Evolutionary conservation across 2,797 vertebrate genomes (phyloP), one percentile per base, ranked within the genome.

Genomic region (Mus spretus): DNA sequence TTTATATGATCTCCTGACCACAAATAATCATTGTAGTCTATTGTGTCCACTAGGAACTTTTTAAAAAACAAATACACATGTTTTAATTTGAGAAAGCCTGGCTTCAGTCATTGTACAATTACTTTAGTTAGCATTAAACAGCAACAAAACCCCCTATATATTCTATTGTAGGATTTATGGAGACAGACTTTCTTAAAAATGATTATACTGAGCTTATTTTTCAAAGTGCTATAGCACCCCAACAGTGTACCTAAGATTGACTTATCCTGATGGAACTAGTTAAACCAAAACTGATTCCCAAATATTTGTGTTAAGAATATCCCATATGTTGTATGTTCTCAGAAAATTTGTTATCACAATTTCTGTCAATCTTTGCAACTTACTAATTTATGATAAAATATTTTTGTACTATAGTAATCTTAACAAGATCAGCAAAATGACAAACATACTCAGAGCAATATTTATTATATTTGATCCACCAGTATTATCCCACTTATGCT

Each of bases 251-350:
- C n/a, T 81, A 87, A 82, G 79, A 87, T n/a, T 75, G 50, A 89
- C 50, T 96, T 84, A 81, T 9, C 34, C 70, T 90, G 37, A 94
- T 47, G 80, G 28, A 65, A 40, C 44, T 31, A 84, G 22, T 81
- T 96, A 93, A 92, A 87, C 12, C 95, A 79, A 90, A 94, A 94
- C 72, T 65, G 20, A 95, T 92, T 91, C 10, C 34, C 24, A 80
- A 94, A 81, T 83, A 17, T 14, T 67, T 26, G 10, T 82, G 74
- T 91, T 72, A 96, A 61, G 59, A 92, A 26, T 0, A 85, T 82
- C 15, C 59, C 24, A 70, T 34, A 10, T 80, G 14, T 77, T 96
- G 86, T 93, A 70, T 89, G 28, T 65, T 57, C 44, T 89, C 50
- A 90, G 65, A 92, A 61, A 80, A 95, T 72, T 89, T 90, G 81